Evolutionary conservation across 2,888 invertebrate species (phyloP).

Genomic region (Pyrrhia umbra): DNA sequence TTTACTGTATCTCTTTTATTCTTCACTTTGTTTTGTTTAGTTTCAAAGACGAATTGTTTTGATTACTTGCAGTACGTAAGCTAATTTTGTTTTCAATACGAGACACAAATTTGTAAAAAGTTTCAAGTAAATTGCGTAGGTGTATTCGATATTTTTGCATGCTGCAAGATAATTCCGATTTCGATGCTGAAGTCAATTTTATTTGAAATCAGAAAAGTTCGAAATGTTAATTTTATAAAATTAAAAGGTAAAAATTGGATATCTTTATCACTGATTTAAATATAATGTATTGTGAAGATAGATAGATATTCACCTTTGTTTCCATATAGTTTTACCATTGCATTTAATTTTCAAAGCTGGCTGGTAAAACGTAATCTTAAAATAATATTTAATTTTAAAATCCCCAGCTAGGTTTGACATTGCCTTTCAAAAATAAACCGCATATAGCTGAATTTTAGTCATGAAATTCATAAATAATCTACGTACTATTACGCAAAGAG

Average conservation of each 20-base stretch:
- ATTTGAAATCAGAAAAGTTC: too few relatives aligned
- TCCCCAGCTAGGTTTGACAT: not conserved
- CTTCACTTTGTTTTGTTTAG: conserved; percentile 16
- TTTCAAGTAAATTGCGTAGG: not conserved
- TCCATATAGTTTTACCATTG: too few relatives aligned
- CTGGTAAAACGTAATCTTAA: too few relatives aligned
- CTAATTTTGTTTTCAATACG: not conserved
- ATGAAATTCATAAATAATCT: not conserved
- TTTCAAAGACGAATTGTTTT: conserved; percentile 11
- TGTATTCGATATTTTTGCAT: too few relatives aligned
- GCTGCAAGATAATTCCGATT: not conserved
- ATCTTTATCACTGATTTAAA: too few relatives aligned
- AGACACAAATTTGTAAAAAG: not conserved
- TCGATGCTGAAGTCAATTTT: too few relatives aligned
- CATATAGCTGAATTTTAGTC: not conserved
- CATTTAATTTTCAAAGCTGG: not conserved
- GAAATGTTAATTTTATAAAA: too few relatives aligned
- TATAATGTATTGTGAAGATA: too few relatives aligned
- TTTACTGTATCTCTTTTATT: conserved; percentile 15
- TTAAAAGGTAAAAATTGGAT: too few relatives aligned
- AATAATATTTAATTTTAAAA: too few relatives aligned
- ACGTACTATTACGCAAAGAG: not conserved
- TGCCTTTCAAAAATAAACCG: not conserved
- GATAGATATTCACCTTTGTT: too few relatives aligned
- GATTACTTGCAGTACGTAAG: conserved; percentile 1